Conservation (phyloP, 1,140 invertebrate genomes). For the Anoplophora glabripennis region DNA sequence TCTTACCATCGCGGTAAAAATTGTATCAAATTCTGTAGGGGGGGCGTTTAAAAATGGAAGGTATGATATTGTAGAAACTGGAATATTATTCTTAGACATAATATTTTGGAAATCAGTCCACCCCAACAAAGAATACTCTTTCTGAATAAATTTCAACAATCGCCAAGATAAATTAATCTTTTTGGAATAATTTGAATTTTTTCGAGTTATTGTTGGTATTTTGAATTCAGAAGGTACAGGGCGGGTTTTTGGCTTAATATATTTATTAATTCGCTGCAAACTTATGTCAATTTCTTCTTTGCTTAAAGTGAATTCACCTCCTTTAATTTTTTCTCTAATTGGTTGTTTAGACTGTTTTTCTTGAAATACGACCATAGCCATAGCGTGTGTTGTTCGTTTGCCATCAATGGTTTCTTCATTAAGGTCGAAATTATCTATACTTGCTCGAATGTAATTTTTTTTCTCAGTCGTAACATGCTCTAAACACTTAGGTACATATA, state of each 20-base stretch:
- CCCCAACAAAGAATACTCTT: slow-evolving; percentile 4
- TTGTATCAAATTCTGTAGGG: slow-evolving; percentile 16
- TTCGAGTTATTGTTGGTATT: not conserved
- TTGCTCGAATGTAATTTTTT: slow-evolving; percentile 15
- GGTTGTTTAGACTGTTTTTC: slow-evolving; percentile 4
- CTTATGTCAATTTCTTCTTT: not conserved
- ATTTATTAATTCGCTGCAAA: slow-evolving; percentile 1
- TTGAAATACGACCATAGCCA: slow-evolving; percentile 14
- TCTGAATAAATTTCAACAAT: slow-evolving; percentile 12
- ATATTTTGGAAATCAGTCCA: slow-evolving; percentile 8
- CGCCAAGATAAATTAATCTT: not conserved
- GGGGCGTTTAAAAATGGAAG: slow-evolving; percentile 14
- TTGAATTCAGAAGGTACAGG: not conserved
- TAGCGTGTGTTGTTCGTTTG: slow-evolving; percentile 7
- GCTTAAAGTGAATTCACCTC: not conserved
- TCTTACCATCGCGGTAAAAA: slow-evolving; percentile 9
- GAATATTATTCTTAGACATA: slow-evolving; percentile 9
- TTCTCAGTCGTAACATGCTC: not conserved
- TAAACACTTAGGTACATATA: slow-evolving; percentile 5
- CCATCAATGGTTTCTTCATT: slow-evolving; percentile 7
- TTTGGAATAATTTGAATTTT: slow-evolving; percentile 1
- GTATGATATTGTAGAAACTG: slow-evolving; percentile 8
- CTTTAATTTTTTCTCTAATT: not conserved
- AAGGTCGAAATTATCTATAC: slow-evolving; percentile 16
- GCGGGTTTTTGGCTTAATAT: slow-evolving; percentile 1